Conservation (phyloP, 2,888 invertebrate genomes). For the Diarsia rubi region DNA sequence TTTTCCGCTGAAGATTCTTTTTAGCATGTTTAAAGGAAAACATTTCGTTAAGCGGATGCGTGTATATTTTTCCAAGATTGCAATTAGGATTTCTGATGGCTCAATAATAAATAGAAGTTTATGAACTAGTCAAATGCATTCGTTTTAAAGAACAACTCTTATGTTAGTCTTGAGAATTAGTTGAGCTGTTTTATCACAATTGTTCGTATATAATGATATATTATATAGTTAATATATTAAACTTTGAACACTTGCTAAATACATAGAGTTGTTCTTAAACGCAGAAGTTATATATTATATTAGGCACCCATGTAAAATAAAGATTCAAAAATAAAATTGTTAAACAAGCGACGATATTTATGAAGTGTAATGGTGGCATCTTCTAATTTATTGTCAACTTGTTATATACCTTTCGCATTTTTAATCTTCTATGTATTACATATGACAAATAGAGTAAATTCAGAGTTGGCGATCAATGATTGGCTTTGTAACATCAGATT, state of each 20-base stretch:
- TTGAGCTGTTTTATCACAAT: slow-evolving; percentile 48
- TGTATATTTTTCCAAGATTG: slow-evolving; percentile 59
- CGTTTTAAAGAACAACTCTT: slow-evolving; percentile 61
- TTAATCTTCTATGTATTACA: slow-evolving; percentile 28
- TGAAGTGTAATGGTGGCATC: slow-evolving; percentile 59
- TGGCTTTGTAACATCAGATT: slow-evolving; percentile 5
- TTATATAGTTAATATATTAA: slow-evolving; percentile 54
- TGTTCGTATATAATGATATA: slow-evolving; percentile 52
- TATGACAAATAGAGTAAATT: slow-evolving; percentile 14
- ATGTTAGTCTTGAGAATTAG: slow-evolving; percentile 53
- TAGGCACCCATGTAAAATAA: slow-evolving; percentile 73
- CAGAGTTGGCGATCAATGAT: slow-evolving; percentile 13
- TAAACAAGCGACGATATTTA: slow-evolving; percentile 70
- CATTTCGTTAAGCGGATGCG: slow-evolving; percentile 43
- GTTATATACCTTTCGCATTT: slow-evolving; percentile 25
- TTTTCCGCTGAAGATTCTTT: slow-evolving; percentile 37
- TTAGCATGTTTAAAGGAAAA: slow-evolving; percentile 34
- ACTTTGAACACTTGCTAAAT: slow-evolving; percentile 61
- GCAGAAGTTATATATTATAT: slow-evolving; percentile 57
- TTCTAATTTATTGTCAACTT: slow-evolving; percentile 54
- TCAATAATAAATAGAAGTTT: slow-evolving; percentile 71
- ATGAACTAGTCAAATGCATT: slow-evolving; percentile 66
- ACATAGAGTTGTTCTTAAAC: slow-evolving; percentile 63
- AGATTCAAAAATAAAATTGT: slow-evolving; percentile 70
- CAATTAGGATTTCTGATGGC: slow-evolving; percentile 71